Percentiles rank a stretch among this genome's conserved stretches.
These are phyloP conservation scores for Grantiella picta DNA, from an alignment of 2,113 vertebrate genomes.

Conservation along the genomic window DNA sequence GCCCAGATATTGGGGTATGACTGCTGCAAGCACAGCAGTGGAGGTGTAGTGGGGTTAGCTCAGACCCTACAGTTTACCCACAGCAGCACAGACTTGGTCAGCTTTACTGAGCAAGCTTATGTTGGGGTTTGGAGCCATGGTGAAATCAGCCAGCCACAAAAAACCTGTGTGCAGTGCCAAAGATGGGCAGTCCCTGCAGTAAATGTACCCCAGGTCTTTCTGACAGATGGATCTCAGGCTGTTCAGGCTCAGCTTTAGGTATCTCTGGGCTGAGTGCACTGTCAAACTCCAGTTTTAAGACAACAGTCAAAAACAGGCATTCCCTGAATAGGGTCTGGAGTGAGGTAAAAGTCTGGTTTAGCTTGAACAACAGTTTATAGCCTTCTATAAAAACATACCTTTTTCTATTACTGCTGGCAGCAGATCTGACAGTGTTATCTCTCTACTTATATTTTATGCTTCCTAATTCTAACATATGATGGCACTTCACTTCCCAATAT, in stretches of 20 bases:
- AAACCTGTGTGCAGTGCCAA: background rate
- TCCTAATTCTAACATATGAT: slow-evolving; percentile 36
- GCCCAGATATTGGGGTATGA: background rate
- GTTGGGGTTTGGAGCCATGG: background rate
- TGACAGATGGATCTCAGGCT: background rate
- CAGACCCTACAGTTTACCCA: background rate
- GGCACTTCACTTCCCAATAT: slow-evolving; percentile 51
- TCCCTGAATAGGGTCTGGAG: background rate
- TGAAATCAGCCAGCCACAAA: background rate
- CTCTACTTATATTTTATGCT: background rate
- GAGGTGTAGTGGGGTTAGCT: background rate
- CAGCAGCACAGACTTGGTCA: background rate
- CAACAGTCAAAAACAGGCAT: background rate
- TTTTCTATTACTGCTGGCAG: background rate
- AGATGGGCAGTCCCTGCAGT: background rate
- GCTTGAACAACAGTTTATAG: background rate
- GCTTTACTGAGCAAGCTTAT: background rate
- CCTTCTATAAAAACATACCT: background rate
- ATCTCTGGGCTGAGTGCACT: background rate
- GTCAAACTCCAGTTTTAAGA: background rate
- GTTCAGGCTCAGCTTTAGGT: background rate
- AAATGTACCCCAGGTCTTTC: background rate
- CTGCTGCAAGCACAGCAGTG: background rate
- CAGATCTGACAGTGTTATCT: slow-evolving; percentile 27
- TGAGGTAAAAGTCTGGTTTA: background rate